These are phyloP conservation scores for Andrena chrysosceles DNA, from an alignment of 2,888 invertebrate genomes.

Conservation along the genomic window DNA sequence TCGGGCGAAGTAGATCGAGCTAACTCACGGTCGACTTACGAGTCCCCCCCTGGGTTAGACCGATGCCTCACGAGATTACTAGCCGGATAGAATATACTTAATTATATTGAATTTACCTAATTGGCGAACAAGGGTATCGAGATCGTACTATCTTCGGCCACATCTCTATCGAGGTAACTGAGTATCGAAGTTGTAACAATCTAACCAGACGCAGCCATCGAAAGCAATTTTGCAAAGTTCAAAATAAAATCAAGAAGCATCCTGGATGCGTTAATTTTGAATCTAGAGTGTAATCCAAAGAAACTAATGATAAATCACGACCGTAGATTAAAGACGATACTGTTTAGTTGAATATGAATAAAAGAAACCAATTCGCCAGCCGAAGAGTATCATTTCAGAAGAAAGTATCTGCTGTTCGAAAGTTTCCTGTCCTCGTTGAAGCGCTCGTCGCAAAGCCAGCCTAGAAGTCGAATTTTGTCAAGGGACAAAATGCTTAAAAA, in stretches of 20 bases:
- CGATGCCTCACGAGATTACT: constrained; percentile 49
- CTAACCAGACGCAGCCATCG: constrained; percentile 2
- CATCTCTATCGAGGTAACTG: constrained; percentile 51
- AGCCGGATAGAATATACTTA: constrained; percentile 73
- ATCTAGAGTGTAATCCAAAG: constrained; percentile 33
- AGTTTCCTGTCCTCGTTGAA: too few relatives aligned
- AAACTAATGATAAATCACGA: background rate
- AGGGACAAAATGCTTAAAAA: background rate
- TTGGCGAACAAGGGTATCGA: constrained; percentile 71
- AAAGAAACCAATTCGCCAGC: too few relatives aligned
- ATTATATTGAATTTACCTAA: constrained; percentile 79
- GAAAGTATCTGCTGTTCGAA: too few relatives aligned
- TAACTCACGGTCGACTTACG: background rate
- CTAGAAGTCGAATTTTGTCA: too few relatives aligned
- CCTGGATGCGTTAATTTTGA: constrained; percentile 57
- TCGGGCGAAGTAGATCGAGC: background rate
- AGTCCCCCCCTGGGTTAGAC: constrained; percentile 43
- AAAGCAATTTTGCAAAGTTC: constrained; percentile 62
- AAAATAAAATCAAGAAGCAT: constrained; percentile 70
- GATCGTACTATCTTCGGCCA: constrained; percentile 60
- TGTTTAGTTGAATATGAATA: too few relatives aligned
- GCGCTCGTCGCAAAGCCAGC: too few relatives aligned
- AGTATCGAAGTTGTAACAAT: constrained; percentile 37
- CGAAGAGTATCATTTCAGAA: too few relatives aligned
- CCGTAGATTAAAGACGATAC: too few relatives aligned